A percentile compares a stretch with the other conserved stretches of the same genome.
These are phyloP conservation scores for Pangasius macronema DNA, from an alignment of 2,797 vertebrate species.

Conservation along the genomic window DNA sequence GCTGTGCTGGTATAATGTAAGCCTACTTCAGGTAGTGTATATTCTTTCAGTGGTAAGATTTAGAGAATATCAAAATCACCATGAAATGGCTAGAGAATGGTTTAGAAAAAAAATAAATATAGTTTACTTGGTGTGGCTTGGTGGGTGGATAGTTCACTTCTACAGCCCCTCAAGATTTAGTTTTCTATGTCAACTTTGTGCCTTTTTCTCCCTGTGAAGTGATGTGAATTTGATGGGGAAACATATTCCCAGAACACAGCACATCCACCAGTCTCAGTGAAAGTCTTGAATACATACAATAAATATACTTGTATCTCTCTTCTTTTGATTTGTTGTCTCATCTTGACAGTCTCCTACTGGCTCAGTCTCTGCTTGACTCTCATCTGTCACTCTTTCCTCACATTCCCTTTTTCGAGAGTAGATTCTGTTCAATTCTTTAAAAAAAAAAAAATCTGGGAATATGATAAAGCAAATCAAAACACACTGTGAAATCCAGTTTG, in stretches of 20 bases:
- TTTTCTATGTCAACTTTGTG: not conserved
- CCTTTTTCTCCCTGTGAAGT: slow-evolving; percentile 14
- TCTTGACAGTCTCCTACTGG: slow-evolving; percentile 4
- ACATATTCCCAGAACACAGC: slow-evolving; percentile 8
- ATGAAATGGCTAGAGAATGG: not conserved
- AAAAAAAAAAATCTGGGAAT: not conserved
- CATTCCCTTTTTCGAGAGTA: not conserved
- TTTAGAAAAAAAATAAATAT: not conserved
- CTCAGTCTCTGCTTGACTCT: slow-evolving; percentile 15
- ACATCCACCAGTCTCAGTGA: slow-evolving; percentile 1
- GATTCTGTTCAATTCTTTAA: not conserved
- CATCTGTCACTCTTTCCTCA: slow-evolving; percentile 14
- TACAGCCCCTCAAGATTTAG: not conserved
- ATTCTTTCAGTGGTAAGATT: slow-evolving; percentile 5
- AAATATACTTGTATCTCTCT: slow-evolving; percentile 1
- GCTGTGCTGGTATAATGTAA: not conserved
- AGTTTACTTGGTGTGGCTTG: not conserved
- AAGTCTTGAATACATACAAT: slow-evolving; percentile 19
- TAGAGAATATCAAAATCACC: not conserved
- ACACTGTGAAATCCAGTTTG: not conserved
- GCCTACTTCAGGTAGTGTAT: not conserved
- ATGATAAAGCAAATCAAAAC: not conserved
- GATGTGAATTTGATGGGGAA: slow-evolving; percentile 9
- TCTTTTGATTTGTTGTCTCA: slow-evolving; percentile 5
- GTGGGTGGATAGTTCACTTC: not conserved